A percentile compares a stretch with the other conserved stretches of the same genome.
phyloP scores from a whole-genome alignment of 1,140 invertebrate genomes.

The Wasmannia auropunctata region DNA sequence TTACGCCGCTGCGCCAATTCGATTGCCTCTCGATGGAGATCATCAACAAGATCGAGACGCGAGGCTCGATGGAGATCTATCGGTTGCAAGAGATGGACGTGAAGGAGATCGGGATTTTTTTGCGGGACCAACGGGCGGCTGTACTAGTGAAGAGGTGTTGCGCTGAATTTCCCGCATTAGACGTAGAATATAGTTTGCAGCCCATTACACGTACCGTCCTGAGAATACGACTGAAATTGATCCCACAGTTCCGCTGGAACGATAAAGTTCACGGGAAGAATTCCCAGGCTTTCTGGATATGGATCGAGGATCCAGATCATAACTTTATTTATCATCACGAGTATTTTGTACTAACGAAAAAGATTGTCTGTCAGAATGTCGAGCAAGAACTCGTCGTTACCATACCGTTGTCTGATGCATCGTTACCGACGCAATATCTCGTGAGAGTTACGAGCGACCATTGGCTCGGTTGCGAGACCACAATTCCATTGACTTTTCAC shows the following conservation, averaged over 20 bases:
- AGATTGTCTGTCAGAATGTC: conserved; percentile 91
- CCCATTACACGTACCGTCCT: conserved; percentile 98
- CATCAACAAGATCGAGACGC: conserved; percentile 93
- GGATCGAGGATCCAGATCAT: conserved; percentile 98
- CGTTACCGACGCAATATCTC: conserved; percentile 96
- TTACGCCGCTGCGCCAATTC: conserved; percentile 95
- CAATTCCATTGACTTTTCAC: conserved; percentile 93
- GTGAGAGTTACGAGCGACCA: conserved; percentile 94
- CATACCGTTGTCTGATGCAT: conserved; percentile 96
- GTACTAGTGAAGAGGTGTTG: conserved; percentile 93
- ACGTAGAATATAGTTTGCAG: conserved; percentile 94
- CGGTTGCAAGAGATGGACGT: conserved; percentile 94
- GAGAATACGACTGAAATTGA: conserved; percentile 93
- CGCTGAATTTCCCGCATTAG: conserved; percentile 93
- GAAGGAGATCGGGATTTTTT: conserved; percentile 92
- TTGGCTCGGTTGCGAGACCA: conserved; percentile 94
- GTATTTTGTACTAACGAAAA: conserved; percentile 94
- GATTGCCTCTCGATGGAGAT: conserved; percentile 91
- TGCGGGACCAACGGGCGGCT: conserved; percentile 92
- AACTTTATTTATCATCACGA: conserved; percentile 99
- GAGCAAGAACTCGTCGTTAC: conserved; percentile 96
- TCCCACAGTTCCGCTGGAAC: conserved; percentile 96
- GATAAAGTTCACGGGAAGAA: conserved; percentile 95
- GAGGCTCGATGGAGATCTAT: conserved; percentile 90
- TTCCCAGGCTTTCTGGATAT: conserved; percentile 97